Conservation (phyloP, 2,888 invertebrate species). For the Eupithecia subfuscata region DNA sequence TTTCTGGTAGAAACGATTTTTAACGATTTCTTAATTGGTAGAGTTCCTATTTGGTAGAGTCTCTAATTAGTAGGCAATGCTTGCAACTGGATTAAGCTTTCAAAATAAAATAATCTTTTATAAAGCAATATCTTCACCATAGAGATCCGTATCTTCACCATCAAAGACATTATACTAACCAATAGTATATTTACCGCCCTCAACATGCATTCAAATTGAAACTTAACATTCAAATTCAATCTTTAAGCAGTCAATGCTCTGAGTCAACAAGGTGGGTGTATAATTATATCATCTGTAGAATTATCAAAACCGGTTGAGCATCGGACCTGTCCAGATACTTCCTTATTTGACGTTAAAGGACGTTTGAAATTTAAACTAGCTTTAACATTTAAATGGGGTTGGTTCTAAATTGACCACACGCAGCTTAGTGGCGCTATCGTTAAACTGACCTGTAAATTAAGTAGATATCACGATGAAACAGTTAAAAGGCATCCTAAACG, state of each 20-base stretch:
- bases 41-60: background rate
- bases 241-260: slow-evolving; percentile 25
- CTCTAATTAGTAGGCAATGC: background rate
- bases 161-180: slow-evolving; percentile 6
- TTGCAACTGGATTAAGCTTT: slow-evolving; percentile 1
- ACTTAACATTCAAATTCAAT: slow-evolving; percentile 18
- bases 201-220: slow-evolving; percentile 10
- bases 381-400: slow-evolving; percentile 17
- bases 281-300: slow-evolving; percentile 26
- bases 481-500: too few species aligned
- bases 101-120: background rate
- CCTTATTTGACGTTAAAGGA: slow-evolving; percentile 33
- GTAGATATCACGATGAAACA: slow-evolving; percentile 43
- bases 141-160: slow-evolving; percentile 1
- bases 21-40: background rate
- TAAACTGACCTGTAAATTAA: slow-evolving; percentile 46
- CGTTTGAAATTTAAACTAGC: slow-evolving; percentile 12
- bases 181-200: slow-evolving; percentile 15
- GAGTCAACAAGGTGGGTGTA: slow-evolving; percentile 30
- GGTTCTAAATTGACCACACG: slow-evolving; percentile 50
- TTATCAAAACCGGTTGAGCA: slow-evolving; percentile 32
- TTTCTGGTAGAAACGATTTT: background rate
- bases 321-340: slow-evolving; percentile 26
- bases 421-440: slow-evolving; percentile 47
- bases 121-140: slow-evolving; percentile 7